Evolutionary conservation across 1,140 invertebrate species (phyloP).

Genomic region (honey bee (Apis mellifera)): Amel_HAv3.1 CM009933.2:13423001-13423500

Average conservation of each 20-base stretch:
- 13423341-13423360: slow-evolving; percentile 14
- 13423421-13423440: too few species aligned
- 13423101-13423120: slow-evolving; percentile 33
- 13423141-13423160: slow-evolving; percentile 25
- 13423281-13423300: too few species aligned
- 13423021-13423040: background rate
- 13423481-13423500: too few species aligned
- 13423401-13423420: background rate
- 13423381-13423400: background rate
- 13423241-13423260: too few species aligned
- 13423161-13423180: background rate
- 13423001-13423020: background rate
- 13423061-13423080: slow-evolving; percentile 6
- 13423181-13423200: too few species aligned
- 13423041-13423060: background rate
- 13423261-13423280: too few species aligned
- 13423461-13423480: too few species aligned
- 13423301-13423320: too few species aligned
- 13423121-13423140: slow-evolving; percentile 31
- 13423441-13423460: too few species aligned
- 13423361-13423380: too few species aligned
- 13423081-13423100: slow-evolving; percentile 35
- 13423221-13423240: too few species aligned
- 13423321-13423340: too few species aligned
- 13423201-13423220: background rate